Conservation (phyloP, 2,113 vertebrate genomes). For the Illadopsis cleaveri region DNA sequence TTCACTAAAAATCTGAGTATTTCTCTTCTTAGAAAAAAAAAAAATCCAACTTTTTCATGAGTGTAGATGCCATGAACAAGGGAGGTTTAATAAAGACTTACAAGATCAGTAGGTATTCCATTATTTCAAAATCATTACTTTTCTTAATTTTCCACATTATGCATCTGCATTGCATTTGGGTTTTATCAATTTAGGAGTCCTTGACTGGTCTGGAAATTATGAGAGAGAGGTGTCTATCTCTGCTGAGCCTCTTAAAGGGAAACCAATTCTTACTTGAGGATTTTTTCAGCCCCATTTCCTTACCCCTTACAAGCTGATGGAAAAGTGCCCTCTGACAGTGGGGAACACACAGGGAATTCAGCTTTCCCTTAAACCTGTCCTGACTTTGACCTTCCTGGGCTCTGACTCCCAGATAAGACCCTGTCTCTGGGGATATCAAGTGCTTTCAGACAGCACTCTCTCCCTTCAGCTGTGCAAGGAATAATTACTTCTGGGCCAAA, state of each 20-base stretch:
- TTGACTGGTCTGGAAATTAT: not conserved
- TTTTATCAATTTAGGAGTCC: not conserved
- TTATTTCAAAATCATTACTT: not conserved
- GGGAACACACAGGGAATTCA: not conserved
- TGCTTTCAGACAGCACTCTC: not conserved
- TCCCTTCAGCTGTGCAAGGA: not conserved
- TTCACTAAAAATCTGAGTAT: not conserved
- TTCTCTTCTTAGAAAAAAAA: not conserved
- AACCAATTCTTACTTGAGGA: not conserved
- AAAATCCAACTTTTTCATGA: not conserved
- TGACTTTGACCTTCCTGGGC: not conserved
- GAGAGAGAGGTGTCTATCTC: not conserved
- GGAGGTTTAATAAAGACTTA: not conserved
- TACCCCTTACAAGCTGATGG: not conserved
- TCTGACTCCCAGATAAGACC: not conserved
- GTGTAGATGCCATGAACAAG: not conserved
- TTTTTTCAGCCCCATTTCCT: not conserved
- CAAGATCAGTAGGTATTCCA: not conserved
- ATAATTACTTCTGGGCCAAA: not conserved
- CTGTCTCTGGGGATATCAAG: not conserved
- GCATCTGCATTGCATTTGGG: not conserved
- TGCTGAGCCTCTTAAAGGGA: not conserved
- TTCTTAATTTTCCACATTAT: not conserved
- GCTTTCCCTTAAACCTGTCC: not conserved
- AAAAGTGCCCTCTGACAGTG: not conserved